phyloP scores from a whole-genome alignment of 2,113 vertebrate species.

The Camelus dromedarius region DNA sequence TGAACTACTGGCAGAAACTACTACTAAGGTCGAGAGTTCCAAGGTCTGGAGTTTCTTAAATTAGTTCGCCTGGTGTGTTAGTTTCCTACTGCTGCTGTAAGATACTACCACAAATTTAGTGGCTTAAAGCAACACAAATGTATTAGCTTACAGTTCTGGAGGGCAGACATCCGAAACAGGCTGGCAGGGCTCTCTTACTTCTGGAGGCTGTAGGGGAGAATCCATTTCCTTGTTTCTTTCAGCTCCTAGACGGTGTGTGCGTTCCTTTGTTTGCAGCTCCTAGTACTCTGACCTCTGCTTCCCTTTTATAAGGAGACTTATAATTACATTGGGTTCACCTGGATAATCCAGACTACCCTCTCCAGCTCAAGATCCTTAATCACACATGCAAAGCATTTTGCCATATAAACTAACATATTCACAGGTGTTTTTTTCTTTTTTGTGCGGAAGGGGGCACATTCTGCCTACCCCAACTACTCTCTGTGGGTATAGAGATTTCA shows the following conservation, averaged over 20 bases:
- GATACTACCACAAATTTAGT: not conserved
- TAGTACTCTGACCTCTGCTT: not conserved
- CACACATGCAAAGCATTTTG: not conserved
- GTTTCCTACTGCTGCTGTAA: not conserved
- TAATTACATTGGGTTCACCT: not conserved
- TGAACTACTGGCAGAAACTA: not conserved
- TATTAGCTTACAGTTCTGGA: not conserved
- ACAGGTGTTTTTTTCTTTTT: not conserved
- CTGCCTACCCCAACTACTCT: not conserved
- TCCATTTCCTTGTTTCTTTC: not conserved
- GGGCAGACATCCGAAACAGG: not conserved
- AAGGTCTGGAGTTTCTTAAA: not conserved
- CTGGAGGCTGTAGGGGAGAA: not conserved
- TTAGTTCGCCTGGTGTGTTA: not conserved
- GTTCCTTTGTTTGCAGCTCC: too few species aligned
- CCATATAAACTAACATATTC: not conserved
- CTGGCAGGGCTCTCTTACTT: not conserved
- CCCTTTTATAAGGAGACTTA: not conserved
- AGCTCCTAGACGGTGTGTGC: not conserved
- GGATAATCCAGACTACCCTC: not conserved
- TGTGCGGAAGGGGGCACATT: not conserved
- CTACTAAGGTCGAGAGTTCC: not conserved
- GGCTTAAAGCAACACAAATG: not conserved
- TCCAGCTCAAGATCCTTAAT: not conserved
- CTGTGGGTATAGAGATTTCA: not conserved